phyloP scores from a whole-genome alignment of 2,113 vertebrate genomes.

The Syrmaticus mikado region DNA sequence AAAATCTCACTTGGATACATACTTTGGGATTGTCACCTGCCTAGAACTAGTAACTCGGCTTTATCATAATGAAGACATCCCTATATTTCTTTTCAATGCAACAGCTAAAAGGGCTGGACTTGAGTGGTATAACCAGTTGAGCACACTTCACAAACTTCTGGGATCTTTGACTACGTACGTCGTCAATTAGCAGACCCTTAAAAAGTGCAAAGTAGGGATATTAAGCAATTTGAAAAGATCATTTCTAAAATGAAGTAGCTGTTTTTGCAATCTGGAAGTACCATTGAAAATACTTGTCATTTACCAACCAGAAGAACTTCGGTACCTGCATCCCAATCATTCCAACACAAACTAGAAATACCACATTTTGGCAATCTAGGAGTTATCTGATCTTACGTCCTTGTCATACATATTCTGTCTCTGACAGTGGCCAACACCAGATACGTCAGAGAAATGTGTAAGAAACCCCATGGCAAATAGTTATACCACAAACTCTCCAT shows the following conservation, averaged over 20 bases:
- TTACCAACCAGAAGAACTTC: neutral
- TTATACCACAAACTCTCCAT: neutral
- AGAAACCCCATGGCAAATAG: neutral
- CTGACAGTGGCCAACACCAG: neutral
- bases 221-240: neutral
- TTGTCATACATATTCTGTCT: neutral
- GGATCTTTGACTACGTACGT: neutral
- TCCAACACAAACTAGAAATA: neutral
- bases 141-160: neutral
- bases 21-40: neutral
- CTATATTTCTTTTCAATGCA: neutral
- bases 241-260: slow-evolving; percentile 35
- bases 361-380: neutral
- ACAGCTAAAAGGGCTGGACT: neutral
- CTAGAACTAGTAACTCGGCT: neutral
- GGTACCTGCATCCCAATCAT: neutral
- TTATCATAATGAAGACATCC: neutral
- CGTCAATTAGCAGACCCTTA: neutral
- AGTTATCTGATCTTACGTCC: neutral
- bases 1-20: neutral
- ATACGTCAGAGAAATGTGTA: neutral
- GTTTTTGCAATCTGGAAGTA: neutral
- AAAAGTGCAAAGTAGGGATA: neutral
- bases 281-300: neutral
- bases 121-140: neutral